Evolutionary conservation across 2,113 vertebrate genomes (phyloP).

Genomic region (Pyxicephalus adspersus): DNA sequence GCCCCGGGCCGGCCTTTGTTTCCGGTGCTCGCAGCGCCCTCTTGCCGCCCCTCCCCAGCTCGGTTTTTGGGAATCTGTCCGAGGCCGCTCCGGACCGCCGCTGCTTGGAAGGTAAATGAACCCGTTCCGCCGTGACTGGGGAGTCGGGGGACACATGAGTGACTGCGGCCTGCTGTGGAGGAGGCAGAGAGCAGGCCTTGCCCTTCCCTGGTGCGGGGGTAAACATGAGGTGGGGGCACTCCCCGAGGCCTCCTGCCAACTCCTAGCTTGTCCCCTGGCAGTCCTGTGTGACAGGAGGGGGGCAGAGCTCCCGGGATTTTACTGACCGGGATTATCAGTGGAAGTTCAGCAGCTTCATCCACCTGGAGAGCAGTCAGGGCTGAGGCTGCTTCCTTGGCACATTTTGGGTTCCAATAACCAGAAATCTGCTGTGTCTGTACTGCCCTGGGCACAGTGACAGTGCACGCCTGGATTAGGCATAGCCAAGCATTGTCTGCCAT

Average conservation of each 20-base stretch:
- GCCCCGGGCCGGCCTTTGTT: slow-evolving; percentile 53
- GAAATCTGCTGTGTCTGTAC: too few relatives aligned
- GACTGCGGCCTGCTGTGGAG: not conserved
- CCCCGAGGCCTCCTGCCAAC: not conserved
- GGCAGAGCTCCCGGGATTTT: too few relatives aligned
- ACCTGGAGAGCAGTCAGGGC: too few relatives aligned
- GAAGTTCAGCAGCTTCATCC: too few relatives aligned
- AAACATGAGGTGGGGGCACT: slow-evolving; percentile 46
- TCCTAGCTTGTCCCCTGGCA: too few relatives aligned
- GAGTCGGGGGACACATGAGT: slow-evolving; percentile 8
- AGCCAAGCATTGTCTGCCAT: too few relatives aligned
- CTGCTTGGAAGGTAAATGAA: slow-evolving; percentile 19
- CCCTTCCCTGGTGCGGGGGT: slow-evolving; percentile 23
- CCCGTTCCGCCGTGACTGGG: not conserved
- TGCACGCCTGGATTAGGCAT: too few relatives aligned
- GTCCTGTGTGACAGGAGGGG: too few relatives aligned
- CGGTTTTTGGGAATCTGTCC: slow-evolving; percentile 20
- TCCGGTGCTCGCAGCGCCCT: slow-evolving; percentile 53
- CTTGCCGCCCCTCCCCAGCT: slow-evolving; percentile 27
- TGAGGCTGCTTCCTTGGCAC: too few relatives aligned
- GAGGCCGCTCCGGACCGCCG: slow-evolving; percentile 22
- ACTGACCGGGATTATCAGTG: too few relatives aligned
- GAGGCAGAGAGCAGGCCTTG: slow-evolving; percentile 10
- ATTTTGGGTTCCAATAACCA: too few relatives aligned
- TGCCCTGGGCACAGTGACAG: too few relatives aligned